Base-by-base conservation (phyloP, 2,797 vertebrate genomes). In the Threskiornis aethiopicus region DNA sequence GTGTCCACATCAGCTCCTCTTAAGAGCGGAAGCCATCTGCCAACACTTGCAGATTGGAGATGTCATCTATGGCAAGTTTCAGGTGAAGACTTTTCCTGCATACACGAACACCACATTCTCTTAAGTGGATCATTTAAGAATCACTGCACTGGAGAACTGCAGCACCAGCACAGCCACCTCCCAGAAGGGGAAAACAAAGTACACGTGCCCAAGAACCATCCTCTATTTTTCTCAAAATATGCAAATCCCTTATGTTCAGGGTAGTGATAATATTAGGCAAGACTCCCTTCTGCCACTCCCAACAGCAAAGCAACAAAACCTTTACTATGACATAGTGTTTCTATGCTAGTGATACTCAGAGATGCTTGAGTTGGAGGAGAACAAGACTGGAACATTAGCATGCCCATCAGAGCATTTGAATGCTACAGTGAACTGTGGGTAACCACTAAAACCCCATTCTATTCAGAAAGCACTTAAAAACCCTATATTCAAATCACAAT, bases 1-100 rank as follows among this genome's bases (percentile, higher is more conserved):
- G 91, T 76, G 92, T 88, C 92, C 72, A 62, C 87, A 96, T 67
- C 95, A 93, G 84, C 93, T 91, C 51, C 84, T 93, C 84, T 52
- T 54, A 89, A 51, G 90, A 95, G 78, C 58, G 92, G 97, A 97
- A 96, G 59, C 90, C 92, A 91, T 96, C 96, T 94, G 96, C 96
- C 95, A 97, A 72, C 94, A 86, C 82, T 95, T 71, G 33, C 25
- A 71, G 46, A 88, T 7, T 76, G 61, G 82, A 92, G 87, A 97
- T 96, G 89, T 81, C 95, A 95, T 89, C 92, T 59, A 70, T 41
- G 54, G 65, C 89, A 91, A 86, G 72, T 42, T 94, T 86, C 89
- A 94, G 93, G 93, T 93, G 79, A 92, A 96, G 41, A 86, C 62
- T 93, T 70, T 93, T 95, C 94, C 89, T 93, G 69, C 39, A 37